Evolutionary conservation across 2,113 vertebrate genomes (phyloP), one percentile per base, ranked within the genome.

Genomic region (Riparia riparia): DNA sequence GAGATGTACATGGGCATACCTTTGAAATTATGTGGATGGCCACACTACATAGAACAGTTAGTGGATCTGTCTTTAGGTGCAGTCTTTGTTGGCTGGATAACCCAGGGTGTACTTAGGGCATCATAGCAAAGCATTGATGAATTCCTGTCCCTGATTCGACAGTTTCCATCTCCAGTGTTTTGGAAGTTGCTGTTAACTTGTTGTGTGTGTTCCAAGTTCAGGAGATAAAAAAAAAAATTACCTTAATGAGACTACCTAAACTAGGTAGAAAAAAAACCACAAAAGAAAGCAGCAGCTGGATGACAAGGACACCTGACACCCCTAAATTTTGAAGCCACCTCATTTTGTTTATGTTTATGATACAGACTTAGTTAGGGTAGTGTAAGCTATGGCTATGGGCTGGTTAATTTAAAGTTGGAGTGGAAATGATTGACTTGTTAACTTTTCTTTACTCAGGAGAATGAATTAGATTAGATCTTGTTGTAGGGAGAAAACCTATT

Each of bases 121-220:
- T 82, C 47, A 14, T 3, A 85, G 81, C 47, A 47, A 64, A 89
- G 51, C 56, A 71, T 47, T 63, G 61, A 61, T 89, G 25, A 64
- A 82, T 90, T 68, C 61, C 37, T 76, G n/a, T 41, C 37, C 25
- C 17, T 1, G 1, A 61, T 63, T 73, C 73, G 89, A 28, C 49
- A 42, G 49, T 64, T 91, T 49, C 37, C 49, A 85, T 41, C 65
- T 85, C 41, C 31, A 44, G 10, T 65, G 41, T 57, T 85, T 32
- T 84, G 20, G 56, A 94, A 87, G 61, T 76, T 82, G 51, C 39
- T 87, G 37, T 49, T 76, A 72, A 65, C 25, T 89, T 47, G 37
- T 13, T 50, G 49, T 60, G 31, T 10, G 9, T 42, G n/a, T 34
- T 84, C 26, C 56, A n/a, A 25, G 31, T 90, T 76, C 9, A 3